phyloP scores from a whole-genome alignment of 2,113 vertebrate species.

The Antennarius striatus region DNA sequence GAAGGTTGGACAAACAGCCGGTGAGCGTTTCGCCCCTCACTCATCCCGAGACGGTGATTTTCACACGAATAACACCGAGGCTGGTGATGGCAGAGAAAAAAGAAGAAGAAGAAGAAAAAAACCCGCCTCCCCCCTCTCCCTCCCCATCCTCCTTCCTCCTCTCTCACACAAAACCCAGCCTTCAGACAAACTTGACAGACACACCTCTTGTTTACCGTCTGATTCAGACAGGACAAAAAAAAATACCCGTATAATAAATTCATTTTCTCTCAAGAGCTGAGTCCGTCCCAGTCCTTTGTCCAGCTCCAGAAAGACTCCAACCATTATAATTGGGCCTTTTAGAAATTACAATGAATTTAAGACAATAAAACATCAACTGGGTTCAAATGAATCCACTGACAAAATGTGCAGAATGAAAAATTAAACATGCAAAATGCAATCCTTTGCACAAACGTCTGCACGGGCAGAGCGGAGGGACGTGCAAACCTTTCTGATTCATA shows the following conservation, averaged over 20 bases:
- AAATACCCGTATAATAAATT: slow-evolving; percentile 42
- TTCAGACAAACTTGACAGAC: slow-evolving; percentile 30
- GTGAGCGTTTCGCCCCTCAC: slow-evolving; percentile 30
- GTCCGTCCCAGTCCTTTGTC: slow-evolving; percentile 46
- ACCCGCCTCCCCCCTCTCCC: neutral
- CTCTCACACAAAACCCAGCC: slow-evolving; percentile 17
- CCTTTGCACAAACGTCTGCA: too few relatives aligned
- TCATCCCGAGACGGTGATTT: slow-evolving; percentile 46
- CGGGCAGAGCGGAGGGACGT: too few relatives aligned
- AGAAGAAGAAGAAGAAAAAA: neutral
- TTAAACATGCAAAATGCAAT: too few relatives aligned
- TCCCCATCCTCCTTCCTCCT: neutral
- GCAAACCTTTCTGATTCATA: too few relatives aligned
- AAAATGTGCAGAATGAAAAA: slow-evolving; percentile 23
- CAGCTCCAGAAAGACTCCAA: slow-evolving; percentile 49
- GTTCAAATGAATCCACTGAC: slow-evolving; percentile 36
- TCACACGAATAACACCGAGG: slow-evolving; percentile 53
- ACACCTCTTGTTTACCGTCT: slow-evolving; percentile 31
- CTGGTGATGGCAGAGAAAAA: slow-evolving; percentile 14
- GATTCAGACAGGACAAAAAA: slow-evolving; percentile 23
- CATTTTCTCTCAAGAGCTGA: slow-evolving; percentile 48
- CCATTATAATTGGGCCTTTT: slow-evolving; percentile 41
- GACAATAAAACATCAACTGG: slow-evolving; percentile 36
- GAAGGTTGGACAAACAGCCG: slow-evolving; percentile 54
- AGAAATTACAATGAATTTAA: slow-evolving; percentile 65